phyloP scores from a whole-genome alignment of 2,797 vertebrate species.

The Xenops minutus region DNA sequence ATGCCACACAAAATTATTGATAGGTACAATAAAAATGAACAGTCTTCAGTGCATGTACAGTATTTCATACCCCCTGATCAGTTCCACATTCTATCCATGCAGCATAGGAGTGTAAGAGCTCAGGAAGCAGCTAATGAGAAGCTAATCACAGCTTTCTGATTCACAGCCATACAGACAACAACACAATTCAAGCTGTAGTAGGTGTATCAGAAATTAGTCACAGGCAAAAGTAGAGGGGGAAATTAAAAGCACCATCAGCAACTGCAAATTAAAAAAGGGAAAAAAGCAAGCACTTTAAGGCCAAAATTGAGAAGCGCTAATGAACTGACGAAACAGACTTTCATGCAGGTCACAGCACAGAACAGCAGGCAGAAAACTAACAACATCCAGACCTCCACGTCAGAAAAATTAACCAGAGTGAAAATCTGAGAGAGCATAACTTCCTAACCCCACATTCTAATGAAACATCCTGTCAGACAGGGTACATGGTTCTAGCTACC shows the following conservation, averaged over 20 bases:
- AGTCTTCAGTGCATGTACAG: background rate
- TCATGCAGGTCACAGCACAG: background rate
- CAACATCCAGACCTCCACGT: background rate
- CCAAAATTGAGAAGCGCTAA: background rate
- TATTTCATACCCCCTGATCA: background rate
- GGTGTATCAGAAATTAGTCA: slow-evolving; percentile 43
- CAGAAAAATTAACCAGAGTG: background rate
- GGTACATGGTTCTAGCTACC: background rate
- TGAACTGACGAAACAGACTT: background rate
- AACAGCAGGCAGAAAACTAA: background rate
- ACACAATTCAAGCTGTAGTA: background rate
- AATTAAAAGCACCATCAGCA: background rate
- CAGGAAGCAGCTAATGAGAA: background rate
- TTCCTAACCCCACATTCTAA: background rate
- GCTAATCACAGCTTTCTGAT: slow-evolving; percentile 39
- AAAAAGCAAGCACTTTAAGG: background rate
- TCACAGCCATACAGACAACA: slow-evolving; percentile 11
- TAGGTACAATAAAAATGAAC: background rate
- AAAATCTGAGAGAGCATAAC: background rate
- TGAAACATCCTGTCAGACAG: background rate
- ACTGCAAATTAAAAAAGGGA: background rate
- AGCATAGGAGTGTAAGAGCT: background rate
- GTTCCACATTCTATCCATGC: background rate
- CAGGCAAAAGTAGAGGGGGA: background rate
- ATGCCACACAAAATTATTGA: background rate